Evolutionary conservation across 2,113 vertebrate genomes (phyloP).

Genomic region (Corythornis cristatus): DNA sequence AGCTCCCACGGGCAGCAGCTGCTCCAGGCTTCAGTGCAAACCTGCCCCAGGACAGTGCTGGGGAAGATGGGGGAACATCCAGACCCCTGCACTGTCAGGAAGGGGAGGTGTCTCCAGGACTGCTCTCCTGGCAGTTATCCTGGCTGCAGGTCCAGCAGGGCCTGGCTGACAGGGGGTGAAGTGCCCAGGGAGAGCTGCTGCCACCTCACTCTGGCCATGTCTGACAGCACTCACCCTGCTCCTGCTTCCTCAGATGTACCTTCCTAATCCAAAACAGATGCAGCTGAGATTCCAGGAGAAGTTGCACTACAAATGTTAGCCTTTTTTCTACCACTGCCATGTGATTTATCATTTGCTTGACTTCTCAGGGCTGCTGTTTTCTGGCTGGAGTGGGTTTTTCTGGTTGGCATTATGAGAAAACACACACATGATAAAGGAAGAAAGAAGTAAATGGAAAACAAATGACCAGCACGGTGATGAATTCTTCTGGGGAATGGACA

Average conservation of each 20-base stretch:
- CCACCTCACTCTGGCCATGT: too few relatives aligned
- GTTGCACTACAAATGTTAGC: not conserved
- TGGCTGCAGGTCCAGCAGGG: not conserved
- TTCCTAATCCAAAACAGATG: not conserved
- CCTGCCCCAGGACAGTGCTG: not conserved
- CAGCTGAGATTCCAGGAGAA: not conserved
- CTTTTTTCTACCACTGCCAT: not conserved
- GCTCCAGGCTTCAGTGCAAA: not conserved
- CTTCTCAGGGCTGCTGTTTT: not conserved
- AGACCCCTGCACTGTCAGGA: fast-evolving
- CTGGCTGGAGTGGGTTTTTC: not conserved
- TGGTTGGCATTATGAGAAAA: slow-evolving; percentile 4
- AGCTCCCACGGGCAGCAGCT: not conserved
- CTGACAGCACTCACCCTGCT: too few relatives aligned
- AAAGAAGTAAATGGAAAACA: slow-evolving; percentile 20
- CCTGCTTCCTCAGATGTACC: not conserved
- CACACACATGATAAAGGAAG: not conserved
- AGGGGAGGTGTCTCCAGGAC: not conserved
- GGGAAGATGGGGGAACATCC: not conserved
- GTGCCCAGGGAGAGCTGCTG: not conserved
- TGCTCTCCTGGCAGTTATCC: not conserved
- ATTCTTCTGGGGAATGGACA: not conserved
- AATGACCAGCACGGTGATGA: not conserved
- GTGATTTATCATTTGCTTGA: not conserved
- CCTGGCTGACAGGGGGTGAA: not conserved